Evolutionary conservation across 1,140 invertebrate genomes (phyloP).

Genomic region (Nomia melanderi): DNA sequence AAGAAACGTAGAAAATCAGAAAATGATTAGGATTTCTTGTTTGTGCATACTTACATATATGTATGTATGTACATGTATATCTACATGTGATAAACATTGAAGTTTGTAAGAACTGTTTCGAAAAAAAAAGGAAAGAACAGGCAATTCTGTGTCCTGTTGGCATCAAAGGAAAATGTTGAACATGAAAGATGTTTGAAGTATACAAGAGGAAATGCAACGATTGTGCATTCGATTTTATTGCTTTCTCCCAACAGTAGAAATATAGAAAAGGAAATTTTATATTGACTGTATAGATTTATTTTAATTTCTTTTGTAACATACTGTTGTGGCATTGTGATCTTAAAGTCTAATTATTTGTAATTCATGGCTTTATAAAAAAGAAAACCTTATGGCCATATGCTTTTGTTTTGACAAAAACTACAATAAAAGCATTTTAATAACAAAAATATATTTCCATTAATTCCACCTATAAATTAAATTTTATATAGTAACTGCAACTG

Average conservation of each 20-base stretch:
- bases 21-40: constrained; percentile 68
- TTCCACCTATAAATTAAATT: background rate
- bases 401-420: constrained; percentile 18
- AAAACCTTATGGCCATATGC: background rate
- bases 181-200: background rate
- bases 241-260: background rate
- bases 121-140: background rate
- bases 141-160: background rate
- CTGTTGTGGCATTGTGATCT: background rate
- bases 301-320: background rate
- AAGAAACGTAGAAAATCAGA: constrained; percentile 79
- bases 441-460: constrained; percentile 8
- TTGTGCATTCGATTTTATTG: background rate
- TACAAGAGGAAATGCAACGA: background rate
- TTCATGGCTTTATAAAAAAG: background rate
- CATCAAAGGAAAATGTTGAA: background rate
- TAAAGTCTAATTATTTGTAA: background rate
- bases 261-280: background rate
- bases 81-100: constrained; percentile 17
- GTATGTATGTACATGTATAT: background rate
- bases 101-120: constrained; percentile 2
- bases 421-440: constrained; percentile 33
- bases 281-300: background rate
- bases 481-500: background rate
- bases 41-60: background rate